A percentile compares a stretch with the other conserved stretches of the same genome.
phyloP scores from a whole-genome alignment of 2,888 invertebrate species.

The Hydrotaea diabolus region DNA sequence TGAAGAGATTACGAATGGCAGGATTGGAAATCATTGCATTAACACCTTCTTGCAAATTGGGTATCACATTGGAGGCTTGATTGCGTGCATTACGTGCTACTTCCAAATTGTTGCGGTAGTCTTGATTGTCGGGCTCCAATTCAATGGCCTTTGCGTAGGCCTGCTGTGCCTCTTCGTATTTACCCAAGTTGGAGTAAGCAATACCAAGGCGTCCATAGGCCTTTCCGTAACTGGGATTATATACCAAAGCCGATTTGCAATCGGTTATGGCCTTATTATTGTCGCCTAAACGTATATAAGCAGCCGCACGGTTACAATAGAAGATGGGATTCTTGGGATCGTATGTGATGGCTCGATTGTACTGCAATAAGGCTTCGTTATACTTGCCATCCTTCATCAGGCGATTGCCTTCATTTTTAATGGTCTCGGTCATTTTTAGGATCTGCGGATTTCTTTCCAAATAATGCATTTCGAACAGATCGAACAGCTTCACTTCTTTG shows the following conservation, averaged over 20 bases:
- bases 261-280: conserved; percentile 93
- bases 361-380: conserved; percentile 90
- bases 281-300: conserved; percentile 93
- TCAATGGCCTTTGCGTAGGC: conserved; percentile 94
- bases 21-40: conserved; percentile 77
- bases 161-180: conserved; percentile 90
- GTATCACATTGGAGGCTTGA: conserved; percentile 68
- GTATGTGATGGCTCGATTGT: conserved; percentile 92
- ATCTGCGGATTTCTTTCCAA: conserved; percentile 82
- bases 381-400: conserved; percentile 93
- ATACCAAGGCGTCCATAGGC: conserved; percentile 95
- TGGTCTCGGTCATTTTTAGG: conserved; percentile 88
- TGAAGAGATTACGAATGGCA: conserved; percentile 74
- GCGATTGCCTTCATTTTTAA: conserved; percentile 93
- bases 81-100: conserved; percentile 84
- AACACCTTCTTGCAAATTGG: conserved; percentile 74
- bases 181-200: conserved; percentile 91
- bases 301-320: conserved; percentile 98
- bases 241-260: conserved; percentile 92
- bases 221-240: conserved; percentile 96
- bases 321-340: conserved; percentile 95
- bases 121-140: conserved; percentile 95
- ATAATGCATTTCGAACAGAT: conserved; percentile 80
- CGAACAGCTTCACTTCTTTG: conserved; percentile 80
- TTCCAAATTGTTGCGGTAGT: conserved; percentile 92